Evolutionary conservation across 2,797 vertebrate genomes (phyloP).

Genomic region (Cirrhinus mrigala): DNA sequence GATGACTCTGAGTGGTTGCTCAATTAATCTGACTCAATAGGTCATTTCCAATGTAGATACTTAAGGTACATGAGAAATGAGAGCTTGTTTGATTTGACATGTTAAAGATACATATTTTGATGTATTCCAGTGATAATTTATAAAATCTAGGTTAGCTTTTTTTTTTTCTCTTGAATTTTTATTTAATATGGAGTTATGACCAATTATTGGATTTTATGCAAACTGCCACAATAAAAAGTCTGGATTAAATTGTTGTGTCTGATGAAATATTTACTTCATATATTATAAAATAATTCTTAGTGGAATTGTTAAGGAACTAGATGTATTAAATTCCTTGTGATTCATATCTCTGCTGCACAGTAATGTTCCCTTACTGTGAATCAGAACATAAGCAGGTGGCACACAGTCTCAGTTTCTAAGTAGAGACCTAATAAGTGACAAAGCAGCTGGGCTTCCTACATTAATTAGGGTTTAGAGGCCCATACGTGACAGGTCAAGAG

Average conservation of each 20-base stretch:
- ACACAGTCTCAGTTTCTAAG: conserved; percentile 8
- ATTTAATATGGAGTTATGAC: neutral
- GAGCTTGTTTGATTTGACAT: too few relatives aligned
- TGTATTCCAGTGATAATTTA: too few relatives aligned
- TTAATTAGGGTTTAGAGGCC: conserved; percentile 29
- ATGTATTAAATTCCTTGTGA: neutral
- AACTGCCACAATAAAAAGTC: neutral
- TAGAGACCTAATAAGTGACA: conserved; percentile 18
- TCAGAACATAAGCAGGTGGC: conserved; percentile 5
- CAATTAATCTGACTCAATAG: neutral
- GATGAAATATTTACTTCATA: neutral
- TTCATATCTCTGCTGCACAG: neutral
- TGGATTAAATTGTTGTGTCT: neutral
- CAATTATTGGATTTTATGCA: neutral
- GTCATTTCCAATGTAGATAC: too few relatives aligned
- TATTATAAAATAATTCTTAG: neutral
- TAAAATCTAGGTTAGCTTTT: too few relatives aligned
- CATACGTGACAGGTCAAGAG: conserved; percentile 26
- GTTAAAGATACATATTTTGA: too few relatives aligned
- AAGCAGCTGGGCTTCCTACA: conserved; percentile 5
- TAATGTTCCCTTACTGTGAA: neutral
- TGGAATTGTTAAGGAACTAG: neutral
- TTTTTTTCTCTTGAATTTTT: too few relatives aligned
- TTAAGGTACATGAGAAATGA: too few relatives aligned
- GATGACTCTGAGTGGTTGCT: too few relatives aligned